Evolutionary conservation across 2,113 vertebrate species (phyloP).

Genomic region (Collichthys lucidus): DNA sequence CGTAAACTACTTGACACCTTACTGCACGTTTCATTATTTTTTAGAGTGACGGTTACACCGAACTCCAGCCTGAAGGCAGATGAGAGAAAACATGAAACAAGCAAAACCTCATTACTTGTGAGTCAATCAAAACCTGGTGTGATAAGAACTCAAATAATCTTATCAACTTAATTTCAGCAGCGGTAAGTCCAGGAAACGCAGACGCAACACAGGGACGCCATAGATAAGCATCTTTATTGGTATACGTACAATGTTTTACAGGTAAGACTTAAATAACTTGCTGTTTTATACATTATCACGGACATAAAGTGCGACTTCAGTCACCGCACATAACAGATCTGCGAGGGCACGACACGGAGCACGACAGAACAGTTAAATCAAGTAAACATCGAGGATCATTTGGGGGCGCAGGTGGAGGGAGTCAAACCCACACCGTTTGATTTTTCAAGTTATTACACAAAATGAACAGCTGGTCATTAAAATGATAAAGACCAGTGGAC

Average conservation of each 20-base stretch:
- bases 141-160: constrained; percentile 36
- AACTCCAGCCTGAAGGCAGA: background rate
- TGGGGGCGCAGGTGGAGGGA: background rate
- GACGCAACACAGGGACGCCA: constrained; percentile 2
- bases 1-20: background rate
- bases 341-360: constrained; percentile 52
- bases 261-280: constrained; percentile 80
- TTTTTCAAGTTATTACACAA: constrained; percentile 46
- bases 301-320: constrained; percentile 59
- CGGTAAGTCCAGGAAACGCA: background rate
- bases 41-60: background rate
- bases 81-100: constrained; percentile 3
- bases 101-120: background rate
- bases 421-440: background rate
- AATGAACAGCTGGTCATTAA: constrained; percentile 33
- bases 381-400: constrained; percentile 37
- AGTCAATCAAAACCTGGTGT: background rate
- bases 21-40: background rate
- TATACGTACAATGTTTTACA: constrained; percentile 66
- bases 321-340: constrained; percentile 52
- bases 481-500: constrained; percentile 24
- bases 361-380: constrained; percentile 43
- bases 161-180: background rate
- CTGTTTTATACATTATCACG: constrained; percentile 73
- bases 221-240: constrained; percentile 76